These are phyloP conservation scores for Acheta domesticus DNA, from an alignment of 2,888 invertebrate species.

Conservation along the genomic window DNA sequence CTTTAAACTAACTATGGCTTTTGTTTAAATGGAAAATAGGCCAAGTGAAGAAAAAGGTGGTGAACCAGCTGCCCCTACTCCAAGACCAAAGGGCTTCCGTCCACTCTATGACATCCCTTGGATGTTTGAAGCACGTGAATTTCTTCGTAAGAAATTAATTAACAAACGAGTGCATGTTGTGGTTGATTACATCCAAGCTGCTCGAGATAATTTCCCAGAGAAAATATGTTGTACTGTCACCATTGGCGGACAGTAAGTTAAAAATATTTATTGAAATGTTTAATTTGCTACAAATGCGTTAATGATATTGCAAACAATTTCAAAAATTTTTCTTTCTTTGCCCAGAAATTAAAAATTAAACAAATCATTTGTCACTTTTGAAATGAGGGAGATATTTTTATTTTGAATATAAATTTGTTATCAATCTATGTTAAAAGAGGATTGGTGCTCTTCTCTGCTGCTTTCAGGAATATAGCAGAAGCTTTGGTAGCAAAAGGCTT, in stretches of 20 bases:
- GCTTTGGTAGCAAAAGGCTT: constrained; percentile 88
- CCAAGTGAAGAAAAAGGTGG: constrained; percentile 48
- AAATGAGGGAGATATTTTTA: too few relatives aligned
- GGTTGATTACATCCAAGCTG: constrained; percentile 95
- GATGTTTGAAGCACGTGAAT: constrained; percentile 98
- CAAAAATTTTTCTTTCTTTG: too few relatives aligned
- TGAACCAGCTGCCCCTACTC: constrained; percentile 45
- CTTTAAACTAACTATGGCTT: not conserved
- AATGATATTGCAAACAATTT: too few relatives aligned
- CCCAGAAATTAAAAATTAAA: too few relatives aligned
- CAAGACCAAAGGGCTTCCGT: constrained; percentile 71
- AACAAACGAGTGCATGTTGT: constrained; percentile 90
- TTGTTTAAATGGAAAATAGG: constrained; percentile 43
- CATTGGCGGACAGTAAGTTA: constrained; percentile 69
- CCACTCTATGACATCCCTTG: constrained; percentile 97
- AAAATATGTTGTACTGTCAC: constrained; percentile 92
- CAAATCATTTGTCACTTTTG: too few relatives aligned
- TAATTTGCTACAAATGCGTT: not conserved
- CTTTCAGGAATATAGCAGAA: constrained; percentile 83
- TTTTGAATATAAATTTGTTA: too few relatives aligned
- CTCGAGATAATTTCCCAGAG: constrained; percentile 89
- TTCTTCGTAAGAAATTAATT: constrained; percentile 88
- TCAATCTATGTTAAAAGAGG: too few relatives aligned
- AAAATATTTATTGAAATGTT: not conserved
- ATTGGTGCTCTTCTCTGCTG: not conserved